Percentiles rank a stretch among this genome's conserved stretches.
phyloP scores from a whole-genome alignment of 1,140 invertebrate species.

The Globodera rostochiensis region DNA sequence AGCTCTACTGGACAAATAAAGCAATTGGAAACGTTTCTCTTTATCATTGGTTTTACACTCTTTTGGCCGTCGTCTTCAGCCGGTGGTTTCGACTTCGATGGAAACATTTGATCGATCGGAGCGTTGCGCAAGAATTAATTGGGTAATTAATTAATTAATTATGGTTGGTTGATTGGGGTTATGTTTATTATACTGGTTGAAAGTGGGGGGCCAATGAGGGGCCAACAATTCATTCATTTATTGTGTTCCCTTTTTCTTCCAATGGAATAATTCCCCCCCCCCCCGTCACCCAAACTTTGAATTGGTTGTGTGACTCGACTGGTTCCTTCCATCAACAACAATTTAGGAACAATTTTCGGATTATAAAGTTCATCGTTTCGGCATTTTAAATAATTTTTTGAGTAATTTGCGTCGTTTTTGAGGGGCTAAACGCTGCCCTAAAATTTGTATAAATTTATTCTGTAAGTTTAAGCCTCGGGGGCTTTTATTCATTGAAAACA shows the following conservation, averaged over 20 bases:
- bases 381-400: too few species aligned
- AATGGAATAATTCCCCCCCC: not conserved
- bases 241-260: not conserved
- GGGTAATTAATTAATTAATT: not conserved
- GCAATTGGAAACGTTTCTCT: not conserved
- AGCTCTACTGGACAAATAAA: constrained; percentile 7
- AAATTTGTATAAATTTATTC: not conserved
- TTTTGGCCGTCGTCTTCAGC: not conserved
- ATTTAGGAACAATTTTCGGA: not conserved
- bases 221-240: too few species aligned
- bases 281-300: not conserved
- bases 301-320: not conserved
- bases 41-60: not conserved
- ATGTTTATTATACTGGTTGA: too few species aligned
- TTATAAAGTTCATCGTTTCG: not conserved
- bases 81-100: not conserved
- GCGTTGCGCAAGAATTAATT: not conserved
- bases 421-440: not conserved
- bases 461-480: not conserved
- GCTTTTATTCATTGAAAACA: not conserved
- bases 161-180: not conserved
- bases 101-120: not conserved
- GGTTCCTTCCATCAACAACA: not conserved
- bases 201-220: too few species aligned
- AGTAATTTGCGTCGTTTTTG: not conserved